These are phyloP conservation scores for Pseudorectes ferrugineus DNA, from an alignment of 2,113 vertebrate species.

Conservation along the genomic window DNA sequence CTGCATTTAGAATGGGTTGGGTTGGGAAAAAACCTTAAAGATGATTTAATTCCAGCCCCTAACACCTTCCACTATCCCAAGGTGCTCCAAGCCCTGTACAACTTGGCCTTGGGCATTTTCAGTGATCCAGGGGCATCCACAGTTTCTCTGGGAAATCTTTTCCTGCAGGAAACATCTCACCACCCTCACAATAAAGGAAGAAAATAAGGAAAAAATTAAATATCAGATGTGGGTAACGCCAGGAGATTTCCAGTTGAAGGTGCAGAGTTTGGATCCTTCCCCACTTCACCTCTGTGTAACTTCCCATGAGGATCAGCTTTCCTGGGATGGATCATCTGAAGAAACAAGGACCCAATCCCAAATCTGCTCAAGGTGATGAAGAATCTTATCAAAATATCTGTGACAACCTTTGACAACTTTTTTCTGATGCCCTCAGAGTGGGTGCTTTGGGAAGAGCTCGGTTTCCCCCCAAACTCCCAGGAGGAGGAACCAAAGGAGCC, in stretches of 20 bases:
- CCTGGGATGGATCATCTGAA: neutral
- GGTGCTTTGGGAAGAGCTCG: neutral
- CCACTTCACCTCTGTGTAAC: neutral
- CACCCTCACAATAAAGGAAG: neutral
- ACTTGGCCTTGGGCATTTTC: neutral
- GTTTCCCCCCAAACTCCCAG: accelerated
- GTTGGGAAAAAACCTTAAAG: neutral
- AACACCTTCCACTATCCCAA: neutral
- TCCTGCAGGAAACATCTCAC: no score
- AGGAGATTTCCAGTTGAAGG: neutral
- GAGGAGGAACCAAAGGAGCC: neutral
- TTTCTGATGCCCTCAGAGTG: neutral
- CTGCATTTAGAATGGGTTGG: neutral
- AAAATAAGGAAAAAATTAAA: neutral
- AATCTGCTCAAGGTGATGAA: neutral
- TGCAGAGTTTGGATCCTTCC: neutral
- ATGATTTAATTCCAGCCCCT: neutral
- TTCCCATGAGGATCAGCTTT: neutral
- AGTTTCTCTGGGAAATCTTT: neutral
- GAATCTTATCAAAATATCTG: neutral
- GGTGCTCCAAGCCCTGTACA: neutral
- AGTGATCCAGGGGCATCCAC: neutral
- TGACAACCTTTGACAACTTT: neutral
- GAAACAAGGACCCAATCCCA: neutral
- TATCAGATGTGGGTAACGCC: neutral